These are phyloP conservation scores for Tinea pellionella DNA, from an alignment of 2,888 invertebrate genomes.

Conservation along the genomic window DNA sequence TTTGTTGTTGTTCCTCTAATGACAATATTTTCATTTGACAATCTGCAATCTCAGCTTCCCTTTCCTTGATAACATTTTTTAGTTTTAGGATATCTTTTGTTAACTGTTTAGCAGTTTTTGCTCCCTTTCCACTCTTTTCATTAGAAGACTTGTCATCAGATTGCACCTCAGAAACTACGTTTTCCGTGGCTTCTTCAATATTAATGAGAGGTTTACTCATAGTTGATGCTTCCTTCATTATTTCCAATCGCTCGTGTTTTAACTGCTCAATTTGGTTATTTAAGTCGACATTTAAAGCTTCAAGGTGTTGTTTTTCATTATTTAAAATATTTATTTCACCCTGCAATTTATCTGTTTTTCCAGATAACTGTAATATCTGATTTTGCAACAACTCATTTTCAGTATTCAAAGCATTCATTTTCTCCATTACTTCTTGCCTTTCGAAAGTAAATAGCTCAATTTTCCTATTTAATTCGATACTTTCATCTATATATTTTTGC, in stretches of 20 bases:
- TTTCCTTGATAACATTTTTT: conserved; percentile 60
- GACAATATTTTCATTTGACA: conserved; percentile 65
- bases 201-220: conserved; percentile 33
- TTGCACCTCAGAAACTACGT: conserved; percentile 32
- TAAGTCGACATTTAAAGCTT: conserved; percentile 41
- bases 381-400: conserved; percentile 70
- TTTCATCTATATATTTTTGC: conserved; percentile 71
- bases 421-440: conserved; percentile 76
- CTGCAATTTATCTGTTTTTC: conserved; percentile 59
- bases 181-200: conserved; percentile 41
- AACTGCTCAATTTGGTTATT: conserved; percentile 53
- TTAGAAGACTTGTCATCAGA: conserved; percentile 45
- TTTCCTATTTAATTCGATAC: conserved; percentile 73
- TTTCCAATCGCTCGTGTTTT: conserved; percentile 50
- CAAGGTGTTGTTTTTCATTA: conserved; percentile 50
- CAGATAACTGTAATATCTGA: conserved; percentile 60
- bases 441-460: conserved; percentile 77
- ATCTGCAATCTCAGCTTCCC: conserved; percentile 62
- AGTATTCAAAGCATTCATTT: conserved; percentile 71
- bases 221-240: conserved; percentile 53
- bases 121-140: conserved; percentile 46
- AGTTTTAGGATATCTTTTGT: conserved; percentile 64
- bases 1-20: conserved; percentile 57
- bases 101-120: conserved; percentile 57
- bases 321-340: conserved; percentile 49